Base-by-base conservation (phyloP, 30 jellyfish, hydroid and myxozoan genomes). In the Turritopsis dohrnii region DNA sequence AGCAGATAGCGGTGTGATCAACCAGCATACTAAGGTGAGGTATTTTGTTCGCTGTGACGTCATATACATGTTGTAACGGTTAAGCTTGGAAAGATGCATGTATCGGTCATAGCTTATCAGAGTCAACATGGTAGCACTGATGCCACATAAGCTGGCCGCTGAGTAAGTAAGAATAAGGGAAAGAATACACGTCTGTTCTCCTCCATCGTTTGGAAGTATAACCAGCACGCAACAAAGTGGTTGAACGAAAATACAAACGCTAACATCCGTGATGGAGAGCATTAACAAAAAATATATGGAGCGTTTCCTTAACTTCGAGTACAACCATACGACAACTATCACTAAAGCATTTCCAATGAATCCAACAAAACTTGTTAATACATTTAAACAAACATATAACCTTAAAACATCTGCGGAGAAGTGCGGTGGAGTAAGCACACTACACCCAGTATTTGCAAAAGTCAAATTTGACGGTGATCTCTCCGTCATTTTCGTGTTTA, bases 91-190 rank as follows among this genome's bases (percentile, higher is more conserved):
- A 28, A 88, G 81, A 23, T 83, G 88, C 23, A 88, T 60, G 83
- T 83, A 88, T 4, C 96, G 89, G 52, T 88, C 96, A 30, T 83
- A 88, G 74, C 96, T 88, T 1, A 88, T 84, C 85, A 88, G 79
- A 21, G 96, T 89, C 29, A 88, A 74, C 71, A 87, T 82, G 75
- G 91, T 88, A 88, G 85, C 85, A 8, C 91, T 83, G 8, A 91
- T 85, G 20, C 96, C 96, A 75, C 82, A 52, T 54, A 88, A 71
- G 72, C 71, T 27, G 1, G 96, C 83, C 1, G 92, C 72, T 18
- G 76, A 9, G 30, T 66, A 77, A 31, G 91, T 69, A n/a, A 89
- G 89, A 19, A 84, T 54, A 19, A 80, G 26, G 19, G 81, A 75
- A 82, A 88, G 60, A 20, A 72, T 54, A 29, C 96, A 88, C 21